These are phyloP conservation scores for Drosophila sordidula DNA, from an alignment of 2,888 invertebrate species.

Conservation along the genomic window DNA sequence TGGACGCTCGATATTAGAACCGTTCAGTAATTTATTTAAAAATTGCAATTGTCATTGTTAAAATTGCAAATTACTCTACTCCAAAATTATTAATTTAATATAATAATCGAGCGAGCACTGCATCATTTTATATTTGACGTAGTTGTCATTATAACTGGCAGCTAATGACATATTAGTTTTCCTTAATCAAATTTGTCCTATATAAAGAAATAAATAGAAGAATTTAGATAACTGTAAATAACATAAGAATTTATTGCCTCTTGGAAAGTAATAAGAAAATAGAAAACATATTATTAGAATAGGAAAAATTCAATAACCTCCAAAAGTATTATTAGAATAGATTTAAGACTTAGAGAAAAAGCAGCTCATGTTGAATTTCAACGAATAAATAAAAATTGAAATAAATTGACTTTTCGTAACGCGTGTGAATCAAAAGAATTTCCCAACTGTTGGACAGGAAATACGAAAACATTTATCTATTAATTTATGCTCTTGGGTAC, in stretches of 20 bases:
- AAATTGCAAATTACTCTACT: no score
- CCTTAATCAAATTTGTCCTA: conserved; percentile 5
- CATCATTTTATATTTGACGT: no score
- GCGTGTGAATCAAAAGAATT: background rate
- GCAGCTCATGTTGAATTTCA: background rate
- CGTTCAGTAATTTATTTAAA: no score
- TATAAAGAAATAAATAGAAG: background rate
- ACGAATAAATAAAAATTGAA: background rate
- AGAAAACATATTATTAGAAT: background rate
- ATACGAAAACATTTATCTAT: background rate
- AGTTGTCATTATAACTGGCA: background rate
- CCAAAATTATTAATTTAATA: no score
- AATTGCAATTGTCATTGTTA: no score
- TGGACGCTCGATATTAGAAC: no score
- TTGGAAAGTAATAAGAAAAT: background rate
- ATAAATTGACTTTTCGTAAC: background rate
- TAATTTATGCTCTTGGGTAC: background rate
- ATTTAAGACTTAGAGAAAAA: no score
- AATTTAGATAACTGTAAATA: background rate
- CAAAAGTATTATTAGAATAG: no score
- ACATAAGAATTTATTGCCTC: background rate
- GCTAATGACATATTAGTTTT: background rate
- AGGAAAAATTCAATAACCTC: no score
- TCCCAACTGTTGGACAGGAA: conserved; percentile 1
- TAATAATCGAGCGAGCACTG: background rate